Evolutionary conservation across 2,797 vertebrate genomes (phyloP).

Genomic region (Myotis findleyi): DNA sequence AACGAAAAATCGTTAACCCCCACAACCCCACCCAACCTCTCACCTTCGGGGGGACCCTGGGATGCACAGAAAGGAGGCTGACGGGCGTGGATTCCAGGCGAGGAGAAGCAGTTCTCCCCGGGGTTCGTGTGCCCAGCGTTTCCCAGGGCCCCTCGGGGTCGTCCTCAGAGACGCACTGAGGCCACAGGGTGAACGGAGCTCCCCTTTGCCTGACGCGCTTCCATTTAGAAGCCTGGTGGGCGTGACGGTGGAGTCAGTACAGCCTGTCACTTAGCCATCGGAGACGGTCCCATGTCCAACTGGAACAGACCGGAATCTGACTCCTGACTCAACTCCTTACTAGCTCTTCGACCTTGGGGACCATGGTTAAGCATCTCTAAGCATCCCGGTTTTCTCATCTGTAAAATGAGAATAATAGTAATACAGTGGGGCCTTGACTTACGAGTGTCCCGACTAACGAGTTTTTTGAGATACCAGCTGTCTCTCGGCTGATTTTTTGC

Average conservation of each 20-base stretch:
- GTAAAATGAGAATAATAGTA: not conserved
- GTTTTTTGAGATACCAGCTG: no score
- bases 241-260: not conserved
- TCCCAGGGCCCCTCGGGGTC: not conserved
- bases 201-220: not conserved
- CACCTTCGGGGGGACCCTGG: not conserved
- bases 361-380: not conserved
- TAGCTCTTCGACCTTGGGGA: not conserved
- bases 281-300: not conserved
- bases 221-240: rapidly evolving
- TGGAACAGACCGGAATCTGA: not conserved
- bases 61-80: not conserved
- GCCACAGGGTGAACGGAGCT: rapidly evolving
- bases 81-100: not conserved
- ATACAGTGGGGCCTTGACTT: no score
- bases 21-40: not conserved
- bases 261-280: not conserved
- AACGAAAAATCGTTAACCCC: slow-evolving; percentile 64
- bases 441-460: no score
- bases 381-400: not conserved
- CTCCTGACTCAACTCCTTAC: not conserved
- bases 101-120: not conserved
- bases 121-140: not conserved
- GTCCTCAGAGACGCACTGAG: rapidly evolving
- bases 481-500: no score